Conservation (phyloP, 2,113 vertebrate genomes). For the Ictalurus furcatus region DNA sequence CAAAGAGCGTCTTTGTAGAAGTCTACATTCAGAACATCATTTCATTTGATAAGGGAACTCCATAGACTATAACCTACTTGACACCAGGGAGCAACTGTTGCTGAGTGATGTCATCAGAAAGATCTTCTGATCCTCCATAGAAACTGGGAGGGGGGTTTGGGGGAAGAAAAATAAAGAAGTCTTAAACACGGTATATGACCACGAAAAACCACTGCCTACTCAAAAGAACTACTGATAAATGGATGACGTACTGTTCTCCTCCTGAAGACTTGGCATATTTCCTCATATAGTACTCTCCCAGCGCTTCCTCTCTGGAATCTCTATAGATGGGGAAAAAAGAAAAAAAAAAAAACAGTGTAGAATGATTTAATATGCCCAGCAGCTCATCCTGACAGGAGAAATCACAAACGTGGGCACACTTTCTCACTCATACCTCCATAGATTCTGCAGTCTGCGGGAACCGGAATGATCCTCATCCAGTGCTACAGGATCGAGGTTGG, state of each 20-base stretch:
- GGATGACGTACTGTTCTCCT: slow-evolving; percentile 83
- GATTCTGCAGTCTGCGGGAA: slow-evolving; percentile 87
- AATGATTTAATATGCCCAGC: too few relatives aligned
- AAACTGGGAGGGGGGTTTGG: slow-evolving; percentile 64
- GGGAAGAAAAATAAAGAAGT: neutral
- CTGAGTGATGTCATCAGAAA: slow-evolving; percentile 94
- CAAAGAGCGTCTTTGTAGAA: neutral
- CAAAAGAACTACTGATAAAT: neutral
- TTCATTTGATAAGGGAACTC: too few relatives aligned
- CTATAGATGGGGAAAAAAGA: slow-evolving; percentile 62
- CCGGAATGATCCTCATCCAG: slow-evolving; percentile 90
- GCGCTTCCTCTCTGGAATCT: slow-evolving; percentile 88
- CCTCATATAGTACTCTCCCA: slow-evolving; percentile 95
- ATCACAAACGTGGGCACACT: neutral
- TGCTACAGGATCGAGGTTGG: slow-evolving; percentile 85
- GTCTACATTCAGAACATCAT: neutral
- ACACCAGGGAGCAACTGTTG: slow-evolving; percentile 93
- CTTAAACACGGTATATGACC: neutral
- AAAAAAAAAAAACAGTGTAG: neutral
- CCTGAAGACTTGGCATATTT: slow-evolving; percentile 89
- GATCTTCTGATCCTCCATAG: slow-evolving; percentile 86
- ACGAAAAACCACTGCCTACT: neutral
- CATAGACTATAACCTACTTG: slow-evolving; percentile 75
- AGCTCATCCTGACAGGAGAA: neutral
- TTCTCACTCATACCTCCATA: slow-evolving; percentile 80